A percentile compares a stretch with the other conserved stretches of the same genome.
phyloP scores from a whole-genome alignment of 1,140 invertebrate species.

The Danaus plexippus region DNA sequence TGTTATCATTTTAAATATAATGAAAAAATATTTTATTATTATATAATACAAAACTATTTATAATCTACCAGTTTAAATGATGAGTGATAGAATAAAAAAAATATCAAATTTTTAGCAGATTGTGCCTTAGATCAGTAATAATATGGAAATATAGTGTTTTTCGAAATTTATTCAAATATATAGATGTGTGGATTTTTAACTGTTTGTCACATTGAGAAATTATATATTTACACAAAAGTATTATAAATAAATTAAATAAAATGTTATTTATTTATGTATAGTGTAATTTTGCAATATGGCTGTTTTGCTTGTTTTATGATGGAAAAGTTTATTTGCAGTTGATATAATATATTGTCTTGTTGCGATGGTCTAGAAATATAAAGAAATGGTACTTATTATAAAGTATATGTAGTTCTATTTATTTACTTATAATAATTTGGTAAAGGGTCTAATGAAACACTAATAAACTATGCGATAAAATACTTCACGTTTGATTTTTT shows the following conservation, averaged over 20 bases:
- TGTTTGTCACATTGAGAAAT: slow-evolving; percentile 40
- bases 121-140: slow-evolving; percentile 68
- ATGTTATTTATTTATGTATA: slow-evolving; percentile 54
- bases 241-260: slow-evolving; percentile 33
- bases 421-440: slow-evolving; percentile 69
- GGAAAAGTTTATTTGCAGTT: slow-evolving; percentile 63
- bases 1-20: slow-evolving; percentile 46
- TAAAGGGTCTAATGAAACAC: slow-evolving; percentile 70
- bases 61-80: slow-evolving; percentile 42
- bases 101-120: slow-evolving; percentile 62
- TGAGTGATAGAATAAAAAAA: slow-evolving; percentile 51
- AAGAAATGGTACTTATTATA: slow-evolving; percentile 64
- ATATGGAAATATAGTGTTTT: slow-evolving; percentile 36
- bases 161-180: slow-evolving; percentile 43
- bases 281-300: slow-evolving; percentile 57
- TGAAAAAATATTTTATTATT: slow-evolving; percentile 52
- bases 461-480: slow-evolving; percentile 65
- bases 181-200: slow-evolving; percentile 52
- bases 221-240: slow-evolving; percentile 47
- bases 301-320: slow-evolving; percentile 64
- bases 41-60: slow-evolving; percentile 36
- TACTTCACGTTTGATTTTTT: slow-evolving; percentile 23
- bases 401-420: slow-evolving; percentile 63
- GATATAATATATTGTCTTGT: slow-evolving; percentile 44
- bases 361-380: slow-evolving; percentile 47